Base-by-base conservation (phyloP, 2,888 invertebrate species). In the Tethea ocularis region DNA sequence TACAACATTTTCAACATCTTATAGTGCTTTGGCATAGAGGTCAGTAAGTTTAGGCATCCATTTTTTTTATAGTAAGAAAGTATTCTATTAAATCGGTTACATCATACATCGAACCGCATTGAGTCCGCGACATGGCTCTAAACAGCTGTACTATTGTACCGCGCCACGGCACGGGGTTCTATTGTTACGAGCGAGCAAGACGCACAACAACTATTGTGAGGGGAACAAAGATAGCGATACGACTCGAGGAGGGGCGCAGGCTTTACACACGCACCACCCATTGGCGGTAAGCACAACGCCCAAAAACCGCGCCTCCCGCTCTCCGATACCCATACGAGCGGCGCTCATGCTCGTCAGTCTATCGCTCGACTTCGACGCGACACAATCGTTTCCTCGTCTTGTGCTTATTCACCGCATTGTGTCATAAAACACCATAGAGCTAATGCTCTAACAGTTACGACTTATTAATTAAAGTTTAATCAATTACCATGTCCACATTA, bases 301-400 rank as follows among this genome's bases (percentile, higher is more conserved):
- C 88, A 80, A 64, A 69, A 65, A 77, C 86, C 87, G 84, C 87
- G 84, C 90, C 86, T 82, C 83, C 84, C 85, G 78, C 83, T 66
- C 74, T 60, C 72, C 83, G 78, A 84, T 75, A 78, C 82, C 86
- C 85, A 77, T 73, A 80, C 84, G 81, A 72, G 63, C 82, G 68
- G 78, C 78, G 68, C 74, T 69, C 71, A 66, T 65, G 71, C 72
- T 82, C 84, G 83, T 81, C 92, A 92, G 93, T 93, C 89, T 83
- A 84, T 80, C 91, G 91, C 80, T 75, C 85, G 92, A 83, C 88
- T 81, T 77, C 89, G 89, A 87, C 86, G 91, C 87, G 93, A 87
- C 77, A 88, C 82, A 88, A 88, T 89, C 90, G 77, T 75, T 74
- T 82, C 63, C 71, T 82, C 77, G 75, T 75, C 79, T 46, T 75